phyloP scores from a whole-genome alignment of 2,797 vertebrate species.

The Ptychadena robeensis region DNA sequence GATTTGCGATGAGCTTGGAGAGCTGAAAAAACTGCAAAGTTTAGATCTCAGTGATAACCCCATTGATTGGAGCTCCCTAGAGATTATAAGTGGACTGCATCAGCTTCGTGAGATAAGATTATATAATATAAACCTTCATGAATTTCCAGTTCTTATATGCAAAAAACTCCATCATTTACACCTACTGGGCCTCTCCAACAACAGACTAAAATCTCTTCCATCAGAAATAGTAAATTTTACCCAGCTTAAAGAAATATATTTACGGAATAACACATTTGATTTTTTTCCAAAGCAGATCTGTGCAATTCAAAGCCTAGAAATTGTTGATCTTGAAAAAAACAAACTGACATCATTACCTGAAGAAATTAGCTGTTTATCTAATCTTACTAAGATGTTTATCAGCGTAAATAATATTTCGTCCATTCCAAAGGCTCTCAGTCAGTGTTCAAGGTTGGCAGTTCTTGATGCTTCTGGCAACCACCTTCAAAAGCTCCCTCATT shows the following conservation, averaged over 20 bases:
- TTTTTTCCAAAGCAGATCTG: conserved; percentile 69
- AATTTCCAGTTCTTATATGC: conserved; percentile 68
- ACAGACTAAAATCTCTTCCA: conserved; percentile 66
- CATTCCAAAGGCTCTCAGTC: conserved; percentile 66
- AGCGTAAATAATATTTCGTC: conserved; percentile 65
- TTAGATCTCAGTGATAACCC: conserved; percentile 73
- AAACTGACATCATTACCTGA: conserved; percentile 64
- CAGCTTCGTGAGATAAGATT: conserved; percentile 69
- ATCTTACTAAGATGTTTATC: conserved; percentile 69
- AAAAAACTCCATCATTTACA: conserved; percentile 68
- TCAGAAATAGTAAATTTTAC: conserved; percentile 69
- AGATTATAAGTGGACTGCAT: conserved; percentile 61
- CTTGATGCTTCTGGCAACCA: conserved; percentile 66
- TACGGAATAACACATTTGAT: conserved; percentile 68
- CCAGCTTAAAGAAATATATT: conserved; percentile 73
- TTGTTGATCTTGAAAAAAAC: conserved; percentile 72
- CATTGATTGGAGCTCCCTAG: conserved; percentile 48
- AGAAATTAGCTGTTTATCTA: conserved; percentile 63
- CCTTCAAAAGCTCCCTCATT: conserved; percentile 56
- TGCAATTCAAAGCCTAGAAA: conserved; percentile 66
- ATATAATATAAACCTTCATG: conserved; percentile 56
- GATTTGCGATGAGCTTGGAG: conserved; percentile 65
- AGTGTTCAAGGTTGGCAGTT: conserved; percentile 61
- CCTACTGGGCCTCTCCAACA: conserved; percentile 70
- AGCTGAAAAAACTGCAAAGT: conserved; percentile 64